Base-by-base conservation (phyloP, 2,888 invertebrate species). In the Drosophila helvetica region DNA sequence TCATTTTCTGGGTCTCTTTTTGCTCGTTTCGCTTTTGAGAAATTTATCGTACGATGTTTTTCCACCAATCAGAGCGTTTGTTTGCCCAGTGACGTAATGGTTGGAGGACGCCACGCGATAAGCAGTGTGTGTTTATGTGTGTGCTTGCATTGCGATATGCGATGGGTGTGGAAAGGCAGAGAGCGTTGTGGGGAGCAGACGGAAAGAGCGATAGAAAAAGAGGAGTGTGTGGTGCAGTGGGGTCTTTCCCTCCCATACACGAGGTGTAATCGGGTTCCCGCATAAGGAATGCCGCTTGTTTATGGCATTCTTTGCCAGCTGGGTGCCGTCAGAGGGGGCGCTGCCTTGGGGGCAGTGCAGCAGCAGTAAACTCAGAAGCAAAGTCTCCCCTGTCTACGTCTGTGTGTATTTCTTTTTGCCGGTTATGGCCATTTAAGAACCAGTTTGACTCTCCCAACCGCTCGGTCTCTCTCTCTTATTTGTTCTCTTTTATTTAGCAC, bases 31-130 rank as follows among this genome's bases (percentile, higher is more conserved):
- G 87, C 74, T 77, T 77, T 80, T 82, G 85, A 88, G 86, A 82
- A 89, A 82, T 87, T 84, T 86, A 89, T 92, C 91, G 91, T 91
- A 91, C 83, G 91, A 92, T 91, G 78, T 86, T 89, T 91, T 91
- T 89, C 78, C 74, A 82, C 91, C 91, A 91, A 91, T 91, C 90
- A 89, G 83, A 82, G 80, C 55, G 74, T 79, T 80, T 82, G 86
- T 81, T 87, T 88, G 78, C 79, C 80, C 79, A 84, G 78, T 91
- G 91, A 90, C 90, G 91, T 91, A 91, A 91, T 85, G 78, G 67
- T 71, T 68, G 56, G 75, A 60, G 77, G 76, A 78, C 83, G 80
- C 69, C 76, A 78, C 78, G 77, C 80, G 73, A 85, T 79, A 71
- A 69, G 58, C 38, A 64, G 50, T 43, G 72, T 25, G 38, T n/a